These are phyloP conservation scores for Beaufortia kweichowensis DNA, from an alignment of 2,113 vertebrate genomes.

Conservation along the genomic window DNA sequence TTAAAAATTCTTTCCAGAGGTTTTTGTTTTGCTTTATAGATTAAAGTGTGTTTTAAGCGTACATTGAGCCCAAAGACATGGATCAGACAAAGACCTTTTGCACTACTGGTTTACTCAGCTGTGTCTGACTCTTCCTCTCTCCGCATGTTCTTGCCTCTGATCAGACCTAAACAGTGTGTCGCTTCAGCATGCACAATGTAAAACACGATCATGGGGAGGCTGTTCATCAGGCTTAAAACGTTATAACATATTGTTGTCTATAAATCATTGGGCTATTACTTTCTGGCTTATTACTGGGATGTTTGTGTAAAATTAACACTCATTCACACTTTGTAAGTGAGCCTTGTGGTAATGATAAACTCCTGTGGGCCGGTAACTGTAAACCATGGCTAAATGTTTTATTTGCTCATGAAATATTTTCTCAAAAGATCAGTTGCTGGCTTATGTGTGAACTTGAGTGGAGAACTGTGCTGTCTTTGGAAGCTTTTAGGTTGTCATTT, in stretches of 20 bases:
- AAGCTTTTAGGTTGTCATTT: background rate
- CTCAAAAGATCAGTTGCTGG: background rate
- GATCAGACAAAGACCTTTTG: slow-evolving; percentile 13
- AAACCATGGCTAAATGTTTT: slow-evolving; percentile 7
- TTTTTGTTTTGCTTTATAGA: slow-evolving; percentile 17
- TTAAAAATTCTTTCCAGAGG: slow-evolving; percentile 3
- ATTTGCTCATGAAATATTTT: background rate
- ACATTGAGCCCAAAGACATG: background rate
- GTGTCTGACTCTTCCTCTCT: background rate
- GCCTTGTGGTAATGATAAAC: background rate
- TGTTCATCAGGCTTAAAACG: background rate
- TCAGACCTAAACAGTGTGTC: background rate
- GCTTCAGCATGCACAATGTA: slow-evolving; percentile 18
- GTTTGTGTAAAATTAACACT: background rate
- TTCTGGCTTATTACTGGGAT: background rate
- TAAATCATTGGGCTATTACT: background rate
- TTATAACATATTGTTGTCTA: slow-evolving; percentile 9
- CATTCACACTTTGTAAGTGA: background rate
- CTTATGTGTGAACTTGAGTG: background rate
- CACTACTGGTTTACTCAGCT: slow-evolving; percentile 43
- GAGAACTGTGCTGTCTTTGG: background rate
- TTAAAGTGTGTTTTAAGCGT: slow-evolving; percentile 10
- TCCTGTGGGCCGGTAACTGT: background rate
- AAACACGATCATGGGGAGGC: background rate
- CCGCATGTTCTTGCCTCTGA: background rate